Conservation (phyloP, 2,797 vertebrate species). For the Spheniscus humboldti region DNA sequence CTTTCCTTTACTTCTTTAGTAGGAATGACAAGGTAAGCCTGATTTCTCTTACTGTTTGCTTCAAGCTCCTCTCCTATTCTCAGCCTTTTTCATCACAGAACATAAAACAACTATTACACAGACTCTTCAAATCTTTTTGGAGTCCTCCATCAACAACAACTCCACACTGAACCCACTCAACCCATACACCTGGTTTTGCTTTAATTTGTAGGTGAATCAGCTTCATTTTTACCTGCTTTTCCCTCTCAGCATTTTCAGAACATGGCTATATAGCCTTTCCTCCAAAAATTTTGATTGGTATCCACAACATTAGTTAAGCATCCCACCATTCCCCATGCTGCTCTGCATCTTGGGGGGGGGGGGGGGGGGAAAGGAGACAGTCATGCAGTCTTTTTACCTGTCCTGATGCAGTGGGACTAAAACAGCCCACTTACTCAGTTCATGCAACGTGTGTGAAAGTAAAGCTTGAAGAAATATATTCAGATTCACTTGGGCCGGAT, state of each 20-base stretch:
- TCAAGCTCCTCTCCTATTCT: not conserved
- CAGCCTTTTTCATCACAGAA: not conserved
- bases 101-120: not conserved
- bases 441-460: fast-evolving
- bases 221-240: not conserved
- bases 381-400: not conserved
- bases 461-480: not conserved
- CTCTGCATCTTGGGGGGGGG: no score
- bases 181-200: not conserved
- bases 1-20: not conserved
- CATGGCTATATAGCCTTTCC: not conserved
- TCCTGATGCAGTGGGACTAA: not conserved
- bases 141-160: not conserved
- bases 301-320: not conserved
- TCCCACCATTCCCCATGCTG: not conserved
- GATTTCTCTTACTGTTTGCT: not conserved
- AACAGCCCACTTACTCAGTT: not conserved
- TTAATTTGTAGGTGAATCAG: not conserved
- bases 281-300: not conserved
- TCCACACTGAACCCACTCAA: not conserved
- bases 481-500: not conserved
- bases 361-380: not conserved
- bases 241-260: not conserved
- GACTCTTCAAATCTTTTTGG: not conserved
- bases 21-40: not conserved